Base-by-base conservation (phyloP, 2,797 vertebrate genomes). In the Alfaro cultratus region DNA sequence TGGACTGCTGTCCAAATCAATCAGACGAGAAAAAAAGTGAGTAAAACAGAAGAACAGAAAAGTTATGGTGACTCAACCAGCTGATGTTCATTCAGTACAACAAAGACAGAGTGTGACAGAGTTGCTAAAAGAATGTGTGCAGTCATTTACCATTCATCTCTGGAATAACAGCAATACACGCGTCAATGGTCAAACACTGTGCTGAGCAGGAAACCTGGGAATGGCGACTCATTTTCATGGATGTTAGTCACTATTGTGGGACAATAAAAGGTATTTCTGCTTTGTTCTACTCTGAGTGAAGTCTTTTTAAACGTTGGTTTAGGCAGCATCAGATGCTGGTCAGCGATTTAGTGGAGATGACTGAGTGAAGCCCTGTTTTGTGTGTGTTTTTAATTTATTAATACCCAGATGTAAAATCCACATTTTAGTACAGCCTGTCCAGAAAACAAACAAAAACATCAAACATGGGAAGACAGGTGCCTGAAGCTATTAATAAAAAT, bases 1-100 rank as follows among this genome's bases (percentile, higher is more conserved):
- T 49, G 6, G 51, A 72, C 39, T 43, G 18, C 10, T 9, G 10
- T 60, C 47, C 74, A 49, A 51, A 57, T 78, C 75, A 79, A 51
- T 62, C 72, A 73, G 76, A 80, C 74, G 26, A 34, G 64, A 39
- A 68, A 12, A 39, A 26, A 39, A 41, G 11, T 39, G 31, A 23
- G 18, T 23, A 26, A 68, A 41, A 7, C 13, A 57, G n/a, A 18
- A 62, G 31, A 1, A 21, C 31, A 36, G n/a, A 60, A 64, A 64
- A 39, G 31, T 16, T 64, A 64, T 2, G n/a, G 12, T 64, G 60
- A 21, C 6, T 7, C 31, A 18, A 21, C 15, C 34, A 5, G 31
- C 31, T 36, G 6, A 18, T 36, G 31, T 7, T 36, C 16, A 8
- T 9, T 21, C 18, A 36, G 62, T 0, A 39, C 62, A 23, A 67